Evolutionary conservation across 2,113 vertebrate species (phyloP).

Genomic region (Dipodomys spectabilis): DNA sequence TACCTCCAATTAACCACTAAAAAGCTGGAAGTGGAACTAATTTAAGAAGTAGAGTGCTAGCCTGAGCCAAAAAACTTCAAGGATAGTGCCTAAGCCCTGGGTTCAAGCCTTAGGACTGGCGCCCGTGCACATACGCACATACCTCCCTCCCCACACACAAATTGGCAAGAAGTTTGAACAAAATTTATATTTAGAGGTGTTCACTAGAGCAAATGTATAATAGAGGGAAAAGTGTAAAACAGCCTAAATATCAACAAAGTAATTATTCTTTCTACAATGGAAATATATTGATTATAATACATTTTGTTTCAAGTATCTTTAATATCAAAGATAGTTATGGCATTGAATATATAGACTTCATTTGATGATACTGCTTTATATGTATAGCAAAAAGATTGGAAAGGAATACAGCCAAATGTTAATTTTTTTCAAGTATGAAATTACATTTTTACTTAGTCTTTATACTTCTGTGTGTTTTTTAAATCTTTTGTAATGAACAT

Average conservation of each 20-base stretch:
- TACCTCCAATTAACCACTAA: too few species aligned
- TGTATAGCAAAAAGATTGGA: not conserved
- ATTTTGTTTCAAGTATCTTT: not conserved
- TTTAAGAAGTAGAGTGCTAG: too few species aligned
- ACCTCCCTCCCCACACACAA: not conserved
- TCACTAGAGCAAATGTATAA: slow-evolving; percentile 48
- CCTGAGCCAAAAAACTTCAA: too few species aligned
- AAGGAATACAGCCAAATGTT: slow-evolving; percentile 29
- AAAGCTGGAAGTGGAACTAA: too few species aligned
- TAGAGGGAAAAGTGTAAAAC: not conserved
- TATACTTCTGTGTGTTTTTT: slow-evolving; percentile 40
- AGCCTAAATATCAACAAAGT: not conserved
- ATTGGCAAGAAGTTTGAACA: slow-evolving; percentile 26
- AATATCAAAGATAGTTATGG: slow-evolving; percentile 4
- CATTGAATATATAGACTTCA: not conserved
- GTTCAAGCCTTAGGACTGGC: too few species aligned
- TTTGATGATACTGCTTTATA: not conserved
- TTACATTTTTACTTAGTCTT: slow-evolving; percentile 9
- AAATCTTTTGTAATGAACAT: slow-evolving; percentile 7
- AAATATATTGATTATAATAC: not conserved
- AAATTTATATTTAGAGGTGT: not conserved
- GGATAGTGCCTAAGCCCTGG: too few species aligned
- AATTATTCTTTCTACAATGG: not conserved
- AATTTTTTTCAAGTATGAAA: slow-evolving; percentile 25
- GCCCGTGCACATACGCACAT: too few species aligned